Conservation (phyloP, 2,797 vertebrate genomes). For the Pseudochirops cupreus region DNA sequence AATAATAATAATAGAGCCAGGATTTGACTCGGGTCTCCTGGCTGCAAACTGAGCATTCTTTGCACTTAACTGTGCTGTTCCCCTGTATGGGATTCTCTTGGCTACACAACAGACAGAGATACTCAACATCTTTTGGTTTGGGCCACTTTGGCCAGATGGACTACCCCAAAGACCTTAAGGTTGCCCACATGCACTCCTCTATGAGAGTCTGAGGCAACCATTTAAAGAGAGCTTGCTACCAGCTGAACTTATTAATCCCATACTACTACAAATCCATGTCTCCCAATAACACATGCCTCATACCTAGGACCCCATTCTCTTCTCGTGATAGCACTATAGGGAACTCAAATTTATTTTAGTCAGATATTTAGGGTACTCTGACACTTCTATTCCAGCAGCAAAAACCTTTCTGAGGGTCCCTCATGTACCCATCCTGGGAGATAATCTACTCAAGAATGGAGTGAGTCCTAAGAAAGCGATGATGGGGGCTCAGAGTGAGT, state of each 20-base stretch:
- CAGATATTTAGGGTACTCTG: background rate
- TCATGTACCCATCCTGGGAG: background rate
- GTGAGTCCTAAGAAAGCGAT: background rate
- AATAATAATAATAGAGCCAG: background rate
- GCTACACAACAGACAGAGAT: background rate
- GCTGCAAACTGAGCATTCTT: background rate
- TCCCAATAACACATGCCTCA: background rate
- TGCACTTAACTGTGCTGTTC: background rate
- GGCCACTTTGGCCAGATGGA: background rate
- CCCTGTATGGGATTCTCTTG: background rate
- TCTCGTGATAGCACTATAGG: background rate
- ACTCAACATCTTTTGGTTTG: background rate
- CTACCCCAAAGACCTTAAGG: background rate
- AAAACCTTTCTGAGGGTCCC: background rate
- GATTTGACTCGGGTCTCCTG: background rate
- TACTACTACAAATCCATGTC: background rate
- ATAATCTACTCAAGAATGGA: background rate
- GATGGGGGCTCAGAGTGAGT: background rate
- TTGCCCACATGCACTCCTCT: background rate
- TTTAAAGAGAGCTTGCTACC: background rate
- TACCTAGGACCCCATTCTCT: background rate
- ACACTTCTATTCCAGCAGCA: background rate
- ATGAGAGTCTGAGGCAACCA: background rate
- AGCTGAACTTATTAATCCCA: background rate
- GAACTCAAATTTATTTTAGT: background rate